These are phyloP conservation scores for Tolypeutes matacus DNA, from an alignment of 2,797 vertebrate genomes.

Conservation along the genomic window DNA sequence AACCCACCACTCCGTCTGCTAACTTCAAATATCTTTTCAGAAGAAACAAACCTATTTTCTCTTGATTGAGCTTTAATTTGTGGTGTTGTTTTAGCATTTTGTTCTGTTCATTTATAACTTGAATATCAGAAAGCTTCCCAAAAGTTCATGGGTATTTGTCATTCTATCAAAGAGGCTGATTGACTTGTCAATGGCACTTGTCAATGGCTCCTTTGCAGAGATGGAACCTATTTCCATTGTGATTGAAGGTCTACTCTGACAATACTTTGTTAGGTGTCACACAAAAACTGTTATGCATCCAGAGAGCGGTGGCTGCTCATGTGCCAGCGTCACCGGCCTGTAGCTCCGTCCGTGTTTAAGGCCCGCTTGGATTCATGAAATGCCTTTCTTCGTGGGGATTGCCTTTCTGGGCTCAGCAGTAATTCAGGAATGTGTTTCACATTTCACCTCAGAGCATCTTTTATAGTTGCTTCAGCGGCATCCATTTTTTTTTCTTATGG, in stretches of 20 bases:
- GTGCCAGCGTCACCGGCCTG: accelerated
- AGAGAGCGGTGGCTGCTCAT: accelerated
- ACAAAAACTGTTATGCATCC: accelerated
- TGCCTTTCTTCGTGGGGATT: accelerated
- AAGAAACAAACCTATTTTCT: conserved; percentile 49
- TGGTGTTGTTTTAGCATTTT: conserved; percentile 6
- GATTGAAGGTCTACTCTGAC: not conserved
- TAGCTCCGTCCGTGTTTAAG: accelerated
- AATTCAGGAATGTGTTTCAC: accelerated
- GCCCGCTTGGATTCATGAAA: accelerated
- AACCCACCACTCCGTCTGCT: not conserved
- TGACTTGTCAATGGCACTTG: accelerated
- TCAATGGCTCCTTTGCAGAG: not conserved
- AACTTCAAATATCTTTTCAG: not conserved
- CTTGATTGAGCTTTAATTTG: conserved; percentile 54
- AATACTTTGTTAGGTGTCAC: too few relatives aligned
- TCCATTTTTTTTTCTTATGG: not conserved
- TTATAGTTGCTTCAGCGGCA: not conserved
- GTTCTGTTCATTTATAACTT: not conserved
- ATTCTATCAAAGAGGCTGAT: not conserved
- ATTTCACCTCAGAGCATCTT: not conserved
- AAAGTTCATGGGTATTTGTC: not conserved
- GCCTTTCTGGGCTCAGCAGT: not conserved
- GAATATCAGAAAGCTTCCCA: not conserved
- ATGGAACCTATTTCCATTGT: accelerated